A percentile compares a stretch with the other conserved stretches of the same genome.
These are phyloP conservation scores for Drosophila grimshawi DNA, from an alignment of 1,140 invertebrate genomes.

Conservation along the genomic window DNA sequence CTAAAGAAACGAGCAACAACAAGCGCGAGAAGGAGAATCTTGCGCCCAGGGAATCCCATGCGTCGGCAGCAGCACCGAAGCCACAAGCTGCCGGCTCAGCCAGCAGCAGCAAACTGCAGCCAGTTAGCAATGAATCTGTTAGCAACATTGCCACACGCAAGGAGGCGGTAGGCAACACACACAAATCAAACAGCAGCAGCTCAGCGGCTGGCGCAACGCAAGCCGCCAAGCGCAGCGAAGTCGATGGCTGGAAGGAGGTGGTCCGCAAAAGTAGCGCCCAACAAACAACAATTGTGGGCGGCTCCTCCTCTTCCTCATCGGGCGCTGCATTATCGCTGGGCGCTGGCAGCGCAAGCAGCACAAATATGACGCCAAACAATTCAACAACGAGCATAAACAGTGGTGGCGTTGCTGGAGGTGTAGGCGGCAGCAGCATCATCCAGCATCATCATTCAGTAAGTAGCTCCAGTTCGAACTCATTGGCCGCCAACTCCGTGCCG, in stretches of 20 bases:
- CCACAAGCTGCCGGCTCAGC: conserved; percentile 38
- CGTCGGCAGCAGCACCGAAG: conserved; percentile 23
- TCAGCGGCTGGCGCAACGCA: conserved; percentile 1
- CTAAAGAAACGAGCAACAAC: conserved; percentile 52
- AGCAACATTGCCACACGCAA: conserved; percentile 50
- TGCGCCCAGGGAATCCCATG: conserved; percentile 74
- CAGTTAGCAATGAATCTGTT: conserved; percentile 50
- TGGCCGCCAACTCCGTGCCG: conserved; percentile 30
- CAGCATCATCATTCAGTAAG: conserved; percentile 52
- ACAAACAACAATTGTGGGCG: conserved; percentile 47
- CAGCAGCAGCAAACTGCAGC: conserved; percentile 40
- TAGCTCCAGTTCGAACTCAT: conserved; percentile 44
- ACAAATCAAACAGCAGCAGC: conserved; percentile 25
- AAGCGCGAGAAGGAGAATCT: conserved; percentile 84
- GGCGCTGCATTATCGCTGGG: background rate
- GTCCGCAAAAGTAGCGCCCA: conserved; percentile 90
- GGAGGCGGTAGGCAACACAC: conserved; percentile 2
- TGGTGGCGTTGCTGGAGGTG: background rate
- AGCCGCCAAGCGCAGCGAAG: conserved; percentile 87
- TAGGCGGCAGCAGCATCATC: background rate
- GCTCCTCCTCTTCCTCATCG: background rate
- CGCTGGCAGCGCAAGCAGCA: conserved; percentile 4
- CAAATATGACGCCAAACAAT: conserved; percentile 38
- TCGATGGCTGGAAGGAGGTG: conserved; percentile 98
- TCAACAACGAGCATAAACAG: conserved; percentile 35